Conservation (phyloP, 1,140 invertebrate species). For the Antheraea mylitta region DNA sequence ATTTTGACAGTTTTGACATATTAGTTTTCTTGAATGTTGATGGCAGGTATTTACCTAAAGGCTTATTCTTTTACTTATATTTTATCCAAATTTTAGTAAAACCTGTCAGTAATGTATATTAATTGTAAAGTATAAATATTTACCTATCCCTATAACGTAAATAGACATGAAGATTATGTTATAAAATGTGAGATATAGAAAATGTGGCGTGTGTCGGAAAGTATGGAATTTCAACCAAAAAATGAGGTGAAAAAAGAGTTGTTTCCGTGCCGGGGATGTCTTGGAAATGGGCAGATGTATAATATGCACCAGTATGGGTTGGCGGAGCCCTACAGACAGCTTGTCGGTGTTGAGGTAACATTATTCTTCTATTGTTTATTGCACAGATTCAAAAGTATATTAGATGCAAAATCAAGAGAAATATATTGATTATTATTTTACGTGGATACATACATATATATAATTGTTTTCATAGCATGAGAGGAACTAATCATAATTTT, state of each 20-base stretch:
- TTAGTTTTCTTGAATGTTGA: not conserved
- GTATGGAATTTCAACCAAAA: constrained; percentile 2
- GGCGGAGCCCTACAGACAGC: constrained; percentile 6
- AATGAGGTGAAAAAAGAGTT: constrained; percentile 7
- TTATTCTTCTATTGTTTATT: not conserved
- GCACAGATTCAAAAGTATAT: too few relatives aligned
- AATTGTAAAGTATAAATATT: not conserved
- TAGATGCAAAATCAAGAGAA: too few relatives aligned
- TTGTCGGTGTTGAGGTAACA: constrained; percentile 7
- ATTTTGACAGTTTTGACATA: not conserved
- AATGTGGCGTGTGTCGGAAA: constrained; percentile 10
- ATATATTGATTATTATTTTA: too few relatives aligned
- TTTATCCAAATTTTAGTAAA: not conserved
- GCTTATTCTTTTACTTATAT: not conserved
- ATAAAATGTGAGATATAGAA: constrained; percentile 4
- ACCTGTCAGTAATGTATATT: not conserved
- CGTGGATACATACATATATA: too few relatives aligned
- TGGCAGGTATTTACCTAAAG: not conserved
- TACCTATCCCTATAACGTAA: not conserved
- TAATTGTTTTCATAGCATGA: too few relatives aligned
- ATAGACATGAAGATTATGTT: constrained; percentile 7
- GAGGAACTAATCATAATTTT: too few relatives aligned
- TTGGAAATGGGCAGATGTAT: constrained; percentile 5
- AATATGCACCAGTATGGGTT: constrained; percentile 10
- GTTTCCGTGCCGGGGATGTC: constrained; percentile 4